Evolutionary conservation across 2,888 invertebrate species (phyloP), one percentile per base, ranked within the genome.

Genomic region (Athrips mouffetella): DNA sequence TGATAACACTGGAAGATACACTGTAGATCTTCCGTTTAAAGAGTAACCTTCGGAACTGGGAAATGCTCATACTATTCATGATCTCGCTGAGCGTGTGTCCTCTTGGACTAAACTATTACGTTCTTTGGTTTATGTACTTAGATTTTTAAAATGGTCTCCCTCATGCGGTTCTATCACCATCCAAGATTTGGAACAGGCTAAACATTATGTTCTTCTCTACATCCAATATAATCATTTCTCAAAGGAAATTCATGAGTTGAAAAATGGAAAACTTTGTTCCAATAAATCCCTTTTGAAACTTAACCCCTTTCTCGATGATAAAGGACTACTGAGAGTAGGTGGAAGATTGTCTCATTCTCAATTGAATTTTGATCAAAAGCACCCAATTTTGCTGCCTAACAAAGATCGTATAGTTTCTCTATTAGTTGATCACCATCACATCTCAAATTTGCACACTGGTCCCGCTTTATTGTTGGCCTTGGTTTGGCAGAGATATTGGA

Each of bases 331-430:
- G n/a, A 4, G 44, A 2, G 20, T 44, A 30, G 44, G 44, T 18
- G 44, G 44, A 3, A 5, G 44, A 15, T 10, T 44, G 2, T 16
- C 15, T 1, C 15, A 30, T 1, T 16, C 44, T 2, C 18, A 44
- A 4, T 23, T 44, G n/a, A 4, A 15, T 2, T 44, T 30, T 44
- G 30, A 29, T 1, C 3, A 4, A 11, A 44, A 25, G 23, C 25
- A 47, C 18, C 49, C 48, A 0, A 7, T 40, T 6, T 2, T 54
- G 23, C 27, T 47, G 27, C 33, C 45, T 1, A 8, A 11, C 27
- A 10, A 23, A 15, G 48, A 50, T 35, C 50, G 27, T 27, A 20
- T 50, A 3, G 37, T 53, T 2, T 13, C 48, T 42, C n/a, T 53
- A 1, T 27, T 53, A 2, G 25, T 53, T 3, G 48, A 50, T 16